Conservation (phyloP, 2,797 vertebrate genomes). For the Channa striata region DNA sequence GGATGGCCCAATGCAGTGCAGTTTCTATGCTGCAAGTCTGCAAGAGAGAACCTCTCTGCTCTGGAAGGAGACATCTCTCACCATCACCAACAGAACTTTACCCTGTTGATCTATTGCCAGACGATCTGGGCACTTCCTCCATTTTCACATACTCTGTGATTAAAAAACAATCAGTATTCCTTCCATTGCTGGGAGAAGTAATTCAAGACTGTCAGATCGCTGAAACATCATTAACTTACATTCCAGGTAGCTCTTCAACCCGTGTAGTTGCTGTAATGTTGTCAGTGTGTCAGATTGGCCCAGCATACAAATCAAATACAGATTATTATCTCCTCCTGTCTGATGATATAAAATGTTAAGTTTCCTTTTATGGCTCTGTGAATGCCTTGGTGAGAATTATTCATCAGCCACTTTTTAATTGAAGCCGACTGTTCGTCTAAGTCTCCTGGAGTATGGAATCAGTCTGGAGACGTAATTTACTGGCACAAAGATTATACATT, state of each 20-base stretch:
- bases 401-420: constrained; percentile 56
- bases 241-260: constrained; percentile 32
- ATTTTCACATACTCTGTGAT: constrained; percentile 28
- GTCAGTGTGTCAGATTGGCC: constrained; percentile 14
- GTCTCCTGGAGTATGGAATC: constrained; percentile 49
- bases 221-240: constrained; percentile 41
- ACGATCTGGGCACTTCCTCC: constrained; percentile 9
- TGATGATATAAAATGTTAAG: constrained; percentile 40
- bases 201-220: constrained; percentile 29
- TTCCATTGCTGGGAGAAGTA: constrained; percentile 7
- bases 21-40: constrained; percentile 28
- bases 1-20: constrained; percentile 22
- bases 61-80: constrained; percentile 5
- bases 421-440: constrained; percentile 33
- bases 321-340: constrained; percentile 48
- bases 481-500: constrained; percentile 49
- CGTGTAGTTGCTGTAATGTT: constrained; percentile 17
- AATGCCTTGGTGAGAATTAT: constrained; percentile 51
- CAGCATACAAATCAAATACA: constrained; percentile 47
- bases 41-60: constrained; percentile 28
- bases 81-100: neutral
- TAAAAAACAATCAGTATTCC: constrained; percentile 33
- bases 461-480: constrained; percentile 47
- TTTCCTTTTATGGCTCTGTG: constrained; percentile 47
- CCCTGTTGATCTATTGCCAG: constrained; percentile 36